Conservation (phyloP, 2,113 vertebrate species). For the Tragelaphus strepsiceros region DNA sequence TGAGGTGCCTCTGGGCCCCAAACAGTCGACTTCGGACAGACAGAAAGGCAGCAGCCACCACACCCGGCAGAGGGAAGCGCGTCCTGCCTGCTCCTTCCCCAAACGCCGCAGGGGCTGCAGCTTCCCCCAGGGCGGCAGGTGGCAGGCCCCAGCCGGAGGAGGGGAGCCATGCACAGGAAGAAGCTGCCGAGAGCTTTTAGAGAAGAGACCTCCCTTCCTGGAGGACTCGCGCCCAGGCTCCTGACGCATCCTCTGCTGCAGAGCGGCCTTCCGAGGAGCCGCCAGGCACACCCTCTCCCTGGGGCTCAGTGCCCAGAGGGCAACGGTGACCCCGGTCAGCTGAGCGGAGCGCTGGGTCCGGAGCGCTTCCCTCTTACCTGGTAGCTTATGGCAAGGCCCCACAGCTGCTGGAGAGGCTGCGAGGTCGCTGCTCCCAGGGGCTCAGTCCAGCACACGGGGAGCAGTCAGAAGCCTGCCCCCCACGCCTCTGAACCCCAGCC, state of each 20-base stretch:
- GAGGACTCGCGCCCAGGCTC: neutral
- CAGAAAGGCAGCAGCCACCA: neutral
- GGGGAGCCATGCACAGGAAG: neutral
- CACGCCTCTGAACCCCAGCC: neutral
- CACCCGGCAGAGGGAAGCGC: neutral
- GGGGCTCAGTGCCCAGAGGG: neutral
- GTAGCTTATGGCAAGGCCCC: constrained; percentile 59
- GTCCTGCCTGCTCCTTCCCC: neutral
- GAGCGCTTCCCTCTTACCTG: constrained; percentile 45
- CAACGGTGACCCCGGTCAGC: neutral
- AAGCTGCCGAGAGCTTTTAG: neutral
- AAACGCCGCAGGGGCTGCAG: neutral
- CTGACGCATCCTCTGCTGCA: accelerated
- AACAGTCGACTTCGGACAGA: neutral
- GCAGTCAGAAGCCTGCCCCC: neutral
- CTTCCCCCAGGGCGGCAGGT: neutral
- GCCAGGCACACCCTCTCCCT: neutral
- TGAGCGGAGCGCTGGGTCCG: neutral
- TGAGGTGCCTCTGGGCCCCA: neutral
- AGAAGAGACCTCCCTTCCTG: neutral
- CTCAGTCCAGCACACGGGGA: constrained; percentile 62
- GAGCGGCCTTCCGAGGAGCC: neutral
- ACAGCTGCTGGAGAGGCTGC: constrained; percentile 57
- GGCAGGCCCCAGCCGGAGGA: neutral
- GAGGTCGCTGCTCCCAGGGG: constrained; percentile 63